Evolutionary conservation across 1,140 invertebrate species (phyloP), one percentile per base, ranked within the genome.

Genomic region (Mycetomoellerius zeteki): DNA sequence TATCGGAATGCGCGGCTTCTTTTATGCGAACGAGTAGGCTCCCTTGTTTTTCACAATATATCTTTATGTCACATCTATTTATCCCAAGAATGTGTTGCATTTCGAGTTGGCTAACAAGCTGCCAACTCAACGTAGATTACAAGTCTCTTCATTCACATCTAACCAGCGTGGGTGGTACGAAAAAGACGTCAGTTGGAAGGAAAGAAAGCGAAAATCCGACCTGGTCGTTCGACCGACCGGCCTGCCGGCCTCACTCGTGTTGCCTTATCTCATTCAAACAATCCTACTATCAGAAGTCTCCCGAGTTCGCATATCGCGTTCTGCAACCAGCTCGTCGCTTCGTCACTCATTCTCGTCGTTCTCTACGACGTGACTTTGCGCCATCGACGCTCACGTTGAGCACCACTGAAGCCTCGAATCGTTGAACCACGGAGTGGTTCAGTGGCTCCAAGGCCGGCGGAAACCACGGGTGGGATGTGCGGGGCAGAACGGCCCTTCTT

Each of bases 401-500:
- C 93, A 92, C 90, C 95, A 88, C 94, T 94, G 94, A 37, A 87
- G 87, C 94, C 88, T 95, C 94, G 94, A 95, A 95, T 94, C 95
- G 95, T 95, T 95, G 95, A 95, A 95, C 95, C 94, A 94, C 95
- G 93, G 94, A 95, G 95, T 95, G 95, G 95, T 95, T 95, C 95
- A 95, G 95, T 95, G 95, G 95, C 95, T 95, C 94, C 95, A 95
- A 95, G 95, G 95, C 95, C 95, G 95, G 94, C 94, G 94, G 95
- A 95, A 95, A 95, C 93, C 93, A 95, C 92, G 92, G 93, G 92
- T 94, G 91, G 89, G 92, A 93, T 93, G 93, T 86, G 93, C 91
- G 88, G 89, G 89, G 89, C 91, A 92, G 91, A 92, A 91, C 87
- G 89, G 90, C 89, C 90, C 90, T 91, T 91, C 90, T 91, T 88